Percentiles rank a stretch among this genome's conserved stretches.
Conservation (phyloP, 2,888 invertebrate genomes). For the Idaea straminata region DNA sequence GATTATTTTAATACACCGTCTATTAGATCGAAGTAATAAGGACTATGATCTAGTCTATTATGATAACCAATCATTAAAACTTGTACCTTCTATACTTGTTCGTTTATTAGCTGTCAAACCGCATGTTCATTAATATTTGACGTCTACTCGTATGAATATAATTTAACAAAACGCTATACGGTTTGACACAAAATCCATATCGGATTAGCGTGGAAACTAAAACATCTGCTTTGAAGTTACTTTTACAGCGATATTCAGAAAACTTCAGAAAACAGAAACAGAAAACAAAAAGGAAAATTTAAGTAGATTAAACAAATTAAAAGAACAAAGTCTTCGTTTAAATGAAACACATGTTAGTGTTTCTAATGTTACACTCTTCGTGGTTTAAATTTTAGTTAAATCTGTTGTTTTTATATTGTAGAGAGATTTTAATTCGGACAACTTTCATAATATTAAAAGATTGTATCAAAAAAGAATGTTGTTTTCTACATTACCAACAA, state of each 20-base stretch:
- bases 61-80: background rate
- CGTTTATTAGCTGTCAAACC: conserved; percentile 1
- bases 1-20: background rate
- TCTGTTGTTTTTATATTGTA: background rate
- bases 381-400: background rate
- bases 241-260: conserved; percentile 16
- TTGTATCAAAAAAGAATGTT: background rate
- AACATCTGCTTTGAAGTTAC: conserved; percentile 26
- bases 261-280: conserved; percentile 14
- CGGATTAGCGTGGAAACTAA: conserved; percentile 33
- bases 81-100: background rate
- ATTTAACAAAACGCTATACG: conserved; percentile 11
- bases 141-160: conserved; percentile 12
- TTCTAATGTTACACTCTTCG: background rate
- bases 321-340: conserved; percentile 3
- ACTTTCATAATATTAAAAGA: background rate
- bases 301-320: conserved; percentile 14
- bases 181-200: conserved; percentile 18
- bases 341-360: conserved; percentile 3
- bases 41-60: background rate
- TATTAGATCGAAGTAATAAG: background rate
- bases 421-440: background rate
- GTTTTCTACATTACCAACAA: background rate
- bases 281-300: conserved; percentile 8
- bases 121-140: conserved; percentile 12